Conservation (phyloP, 2,888 invertebrate genomes). For the Pollenia amentaria region DNA sequence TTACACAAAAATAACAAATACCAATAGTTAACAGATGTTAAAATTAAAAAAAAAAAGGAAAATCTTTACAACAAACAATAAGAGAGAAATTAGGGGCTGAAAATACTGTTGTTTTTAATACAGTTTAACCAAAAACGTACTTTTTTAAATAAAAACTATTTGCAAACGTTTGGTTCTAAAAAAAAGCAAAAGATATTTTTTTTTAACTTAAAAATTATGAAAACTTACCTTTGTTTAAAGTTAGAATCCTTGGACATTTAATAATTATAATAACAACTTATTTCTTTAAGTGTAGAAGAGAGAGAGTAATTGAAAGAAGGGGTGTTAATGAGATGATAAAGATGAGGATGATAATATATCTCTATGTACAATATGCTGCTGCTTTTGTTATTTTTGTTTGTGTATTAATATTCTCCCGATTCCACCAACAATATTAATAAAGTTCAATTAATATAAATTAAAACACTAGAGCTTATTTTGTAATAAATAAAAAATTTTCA, state of each 20-base stretch:
- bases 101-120: background rate
- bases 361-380: conserved; percentile 9
- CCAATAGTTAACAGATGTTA: conserved; percentile 44
- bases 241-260: conserved; percentile 7
- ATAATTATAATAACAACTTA: background rate
- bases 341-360: conserved; percentile 40
- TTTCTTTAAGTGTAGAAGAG: conserved; percentile 48
- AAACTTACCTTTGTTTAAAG: conserved; percentile 43
- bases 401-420: conserved; percentile 12
- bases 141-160: background rate
- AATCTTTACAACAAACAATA: conserved; percentile 24
- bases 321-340: conserved; percentile 55
- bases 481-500: conserved; percentile 18
- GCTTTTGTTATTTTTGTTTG: conserved; percentile 6
- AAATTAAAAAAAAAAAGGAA: conserved; percentile 29
- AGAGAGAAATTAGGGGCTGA: background rate
- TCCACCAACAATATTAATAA: conserved; percentile 68
- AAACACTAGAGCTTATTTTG: conserved; percentile 46
- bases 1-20: conserved; percentile 25
- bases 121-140: background rate
- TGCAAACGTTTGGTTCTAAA: conserved; percentile 27
- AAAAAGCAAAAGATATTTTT: conserved; percentile 36
- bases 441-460: conserved; percentile 77
- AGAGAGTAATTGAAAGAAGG: conserved; percentile 7
- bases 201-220: background rate